A percentile compares a stretch with the other conserved stretches of the same genome.
Conservation (phyloP, 2,797 vertebrate genomes). For the Vireo griseus region DNA sequence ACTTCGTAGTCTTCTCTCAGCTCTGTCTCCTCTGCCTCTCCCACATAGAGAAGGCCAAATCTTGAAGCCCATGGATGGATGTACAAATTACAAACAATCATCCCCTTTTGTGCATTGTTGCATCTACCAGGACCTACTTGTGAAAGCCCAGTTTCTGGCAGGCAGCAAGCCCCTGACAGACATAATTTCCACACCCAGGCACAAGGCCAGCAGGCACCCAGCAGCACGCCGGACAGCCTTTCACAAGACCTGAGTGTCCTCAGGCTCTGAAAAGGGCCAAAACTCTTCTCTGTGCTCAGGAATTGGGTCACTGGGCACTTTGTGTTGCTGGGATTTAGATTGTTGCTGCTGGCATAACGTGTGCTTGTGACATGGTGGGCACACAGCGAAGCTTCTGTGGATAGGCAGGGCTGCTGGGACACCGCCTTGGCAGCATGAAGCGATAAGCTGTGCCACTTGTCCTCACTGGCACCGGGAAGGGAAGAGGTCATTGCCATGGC, state of each 20-base stretch:
- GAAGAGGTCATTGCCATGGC: not conserved
- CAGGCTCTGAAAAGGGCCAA: not conserved
- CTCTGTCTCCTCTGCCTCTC: not conserved
- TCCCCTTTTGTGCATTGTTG: not conserved
- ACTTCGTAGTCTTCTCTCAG: not conserved
- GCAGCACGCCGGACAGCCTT: not conserved
- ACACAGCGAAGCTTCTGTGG: not conserved
- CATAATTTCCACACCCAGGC: not conserved
- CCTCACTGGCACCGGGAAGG: not conserved
- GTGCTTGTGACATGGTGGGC: not conserved
- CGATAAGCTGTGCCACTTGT: not conserved
- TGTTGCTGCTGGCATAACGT: not conserved
- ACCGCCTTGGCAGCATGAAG: rapidly evolving
- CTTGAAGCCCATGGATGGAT: not conserved
- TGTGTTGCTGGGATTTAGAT: not conserved
- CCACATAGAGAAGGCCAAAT: not conserved
- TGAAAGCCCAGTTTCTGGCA: not conserved
- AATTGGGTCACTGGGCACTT: slow-evolving; percentile 3
- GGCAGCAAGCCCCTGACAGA: not conserved
- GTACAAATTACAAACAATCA: not conserved
- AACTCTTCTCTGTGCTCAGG: not conserved
- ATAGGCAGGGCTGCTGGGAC: not conserved
- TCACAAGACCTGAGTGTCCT: not conserved
- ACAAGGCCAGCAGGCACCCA: not conserved
- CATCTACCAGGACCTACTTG: not conserved